phyloP scores from a whole-genome alignment of 2,113 vertebrate species.

The Polyodon spathula region DNA sequence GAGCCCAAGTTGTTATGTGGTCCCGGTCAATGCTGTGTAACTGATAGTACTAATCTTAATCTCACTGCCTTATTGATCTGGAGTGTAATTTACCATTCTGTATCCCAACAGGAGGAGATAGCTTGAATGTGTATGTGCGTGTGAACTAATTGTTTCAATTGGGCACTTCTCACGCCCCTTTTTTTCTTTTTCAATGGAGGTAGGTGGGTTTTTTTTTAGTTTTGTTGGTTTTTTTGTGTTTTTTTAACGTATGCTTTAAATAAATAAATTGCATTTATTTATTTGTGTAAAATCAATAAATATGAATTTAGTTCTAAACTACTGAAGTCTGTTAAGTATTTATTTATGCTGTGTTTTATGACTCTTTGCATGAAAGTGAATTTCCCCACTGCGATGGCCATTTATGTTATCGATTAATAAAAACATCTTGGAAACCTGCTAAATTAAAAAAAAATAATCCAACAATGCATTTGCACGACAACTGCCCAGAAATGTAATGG shows the following conservation, averaged over 20 bases:
- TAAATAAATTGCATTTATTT: constrained; percentile 31
- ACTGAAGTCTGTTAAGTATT: constrained; percentile 34
- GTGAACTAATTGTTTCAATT: not conserved
- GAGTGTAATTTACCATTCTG: constrained; percentile 24
- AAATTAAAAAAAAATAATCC: no score
- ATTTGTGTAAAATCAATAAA: constrained; percentile 51
- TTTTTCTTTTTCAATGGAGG: no score
- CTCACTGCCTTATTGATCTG: constrained; percentile 35
- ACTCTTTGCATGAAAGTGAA: constrained; percentile 33
- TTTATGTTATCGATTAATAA: no score
- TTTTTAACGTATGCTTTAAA: constrained; percentile 12
- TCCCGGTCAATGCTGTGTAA: constrained; percentile 43
- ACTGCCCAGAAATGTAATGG: no score
- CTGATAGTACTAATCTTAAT: constrained; percentile 38
- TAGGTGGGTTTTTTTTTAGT: no score
- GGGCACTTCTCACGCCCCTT: no score
- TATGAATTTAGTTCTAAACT: constrained; percentile 38
- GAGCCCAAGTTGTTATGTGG: constrained; percentile 44
- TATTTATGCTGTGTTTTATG: no score
- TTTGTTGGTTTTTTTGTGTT: not conserved
- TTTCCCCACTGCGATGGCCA: no score
- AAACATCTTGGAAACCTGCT: no score
- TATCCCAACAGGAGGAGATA: constrained; percentile 17
- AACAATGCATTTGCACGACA: no score
- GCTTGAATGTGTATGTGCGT: not conserved